Conservation (phyloP, 2,797 vertebrate genomes). For the Salmo trutta region DNA sequence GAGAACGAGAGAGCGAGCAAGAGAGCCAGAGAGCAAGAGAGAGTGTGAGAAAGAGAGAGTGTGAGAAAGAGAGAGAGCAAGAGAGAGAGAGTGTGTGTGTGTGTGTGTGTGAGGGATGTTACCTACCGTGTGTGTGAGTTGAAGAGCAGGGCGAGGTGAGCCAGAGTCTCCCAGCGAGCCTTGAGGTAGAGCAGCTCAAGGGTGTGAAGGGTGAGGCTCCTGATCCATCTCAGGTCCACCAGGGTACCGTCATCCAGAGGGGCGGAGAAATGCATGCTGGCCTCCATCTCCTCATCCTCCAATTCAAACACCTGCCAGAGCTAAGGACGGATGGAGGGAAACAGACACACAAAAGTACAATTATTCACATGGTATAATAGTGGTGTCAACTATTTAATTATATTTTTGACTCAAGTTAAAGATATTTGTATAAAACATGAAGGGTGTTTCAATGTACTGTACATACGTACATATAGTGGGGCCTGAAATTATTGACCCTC, state of each 20-base stretch:
- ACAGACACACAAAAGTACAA: constrained; percentile 11
- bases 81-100: not conserved
- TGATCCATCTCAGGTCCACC: constrained; percentile 85
- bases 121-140: constrained; percentile 84
- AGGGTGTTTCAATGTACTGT: too few species aligned
- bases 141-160: constrained; percentile 86
- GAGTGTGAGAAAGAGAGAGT: too few species aligned
- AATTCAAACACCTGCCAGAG: constrained; percentile 82
- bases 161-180: constrained; percentile 88
- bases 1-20: too few species aligned
- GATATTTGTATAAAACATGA: too few species aligned
- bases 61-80: too few species aligned
- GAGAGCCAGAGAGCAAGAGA: too few species aligned
- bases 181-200: constrained; percentile 83
- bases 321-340: constrained; percentile 56
- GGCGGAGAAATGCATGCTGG: constrained; percentile 76
- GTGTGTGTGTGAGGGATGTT: constrained; percentile 3
- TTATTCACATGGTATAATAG: not conserved
- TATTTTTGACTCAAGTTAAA: too few species aligned
- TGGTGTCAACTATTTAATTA: not conserved
- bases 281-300: constrained; percentile 78
- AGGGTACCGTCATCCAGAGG: constrained; percentile 81
- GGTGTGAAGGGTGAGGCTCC: constrained; percentile 80
- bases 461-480: too few species aligned
- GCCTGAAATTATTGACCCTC: too few species aligned